phyloP scores from a whole-genome alignment of 2,113 vertebrate species.

The Gallinago media region DNA sequence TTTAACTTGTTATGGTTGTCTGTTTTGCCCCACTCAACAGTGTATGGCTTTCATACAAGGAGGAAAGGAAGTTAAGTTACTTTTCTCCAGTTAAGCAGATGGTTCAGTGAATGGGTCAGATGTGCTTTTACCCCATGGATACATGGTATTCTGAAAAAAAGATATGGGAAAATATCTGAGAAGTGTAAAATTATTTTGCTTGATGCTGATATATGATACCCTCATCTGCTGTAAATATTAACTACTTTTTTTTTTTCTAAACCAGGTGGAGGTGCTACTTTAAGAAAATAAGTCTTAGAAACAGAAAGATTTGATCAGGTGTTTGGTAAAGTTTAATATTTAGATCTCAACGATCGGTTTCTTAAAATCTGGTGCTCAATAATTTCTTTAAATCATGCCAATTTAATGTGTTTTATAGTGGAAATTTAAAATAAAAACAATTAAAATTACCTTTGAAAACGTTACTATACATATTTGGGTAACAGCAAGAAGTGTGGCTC shows the following conservation, averaged over 20 bases:
- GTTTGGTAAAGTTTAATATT: background rate
- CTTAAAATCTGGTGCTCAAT: background rate
- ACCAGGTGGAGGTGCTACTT: background rate
- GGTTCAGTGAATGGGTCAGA: background rate
- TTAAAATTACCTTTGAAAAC: background rate
- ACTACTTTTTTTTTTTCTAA: background rate
- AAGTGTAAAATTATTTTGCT: background rate
- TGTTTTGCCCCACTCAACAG: background rate
- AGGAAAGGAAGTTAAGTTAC: background rate
- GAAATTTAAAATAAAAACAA: background rate
- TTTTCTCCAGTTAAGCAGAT: background rate
- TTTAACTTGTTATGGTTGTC: background rate
- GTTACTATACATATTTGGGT: background rate
- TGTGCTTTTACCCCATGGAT: background rate
- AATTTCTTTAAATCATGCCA: background rate
- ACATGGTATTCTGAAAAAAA: background rate
- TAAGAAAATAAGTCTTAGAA: background rate
- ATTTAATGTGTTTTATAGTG: background rate
- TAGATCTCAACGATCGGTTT: background rate
- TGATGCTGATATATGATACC: background rate
- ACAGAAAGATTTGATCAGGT: background rate
- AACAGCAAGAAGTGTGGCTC: background rate
- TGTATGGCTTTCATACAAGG: background rate
- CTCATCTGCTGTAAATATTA: background rate
- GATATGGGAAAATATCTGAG: background rate